Conservation (phyloP, 2,113 vertebrate species). For the Gulo gulo region DNA sequence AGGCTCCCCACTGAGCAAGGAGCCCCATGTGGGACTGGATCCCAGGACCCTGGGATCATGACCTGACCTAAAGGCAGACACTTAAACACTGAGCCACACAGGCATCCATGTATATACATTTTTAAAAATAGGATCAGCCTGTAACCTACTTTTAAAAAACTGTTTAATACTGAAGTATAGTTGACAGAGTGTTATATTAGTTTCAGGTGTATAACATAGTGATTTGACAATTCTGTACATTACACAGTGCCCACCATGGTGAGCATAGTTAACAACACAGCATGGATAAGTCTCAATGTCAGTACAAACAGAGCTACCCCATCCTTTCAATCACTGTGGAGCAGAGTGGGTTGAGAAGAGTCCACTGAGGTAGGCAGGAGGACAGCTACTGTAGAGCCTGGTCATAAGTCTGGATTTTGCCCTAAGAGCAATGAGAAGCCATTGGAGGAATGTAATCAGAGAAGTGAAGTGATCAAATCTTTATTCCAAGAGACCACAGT, state of each 20-base stretch:
- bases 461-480: not conserved
- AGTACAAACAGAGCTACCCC: not conserved
- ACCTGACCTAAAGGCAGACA: not conserved
- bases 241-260: not conserved
- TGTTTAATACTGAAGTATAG: not conserved
- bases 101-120: not conserved
- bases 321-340: not conserved
- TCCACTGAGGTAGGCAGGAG: not conserved
- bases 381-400: not conserved
- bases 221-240: not conserved
- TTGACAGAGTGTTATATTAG: not conserved
- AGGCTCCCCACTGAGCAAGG: not conserved
- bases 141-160: not conserved
- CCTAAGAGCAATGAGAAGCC: not conserved
- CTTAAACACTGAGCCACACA: not conserved
- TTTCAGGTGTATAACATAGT: not conserved
- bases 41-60: not conserved
- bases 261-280: not conserved
- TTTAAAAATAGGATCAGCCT: not conserved
- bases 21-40: not conserved
- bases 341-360: not conserved
- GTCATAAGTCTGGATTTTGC: not conserved
- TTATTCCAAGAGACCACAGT: not conserved
- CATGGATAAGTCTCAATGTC: not conserved
- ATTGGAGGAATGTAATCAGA: not conserved